Evolutionary conservation across 2,113 vertebrate genomes (phyloP), one percentile per base, ranked within the genome.

Genomic region (Dascyllus trimaculatus): DNA sequence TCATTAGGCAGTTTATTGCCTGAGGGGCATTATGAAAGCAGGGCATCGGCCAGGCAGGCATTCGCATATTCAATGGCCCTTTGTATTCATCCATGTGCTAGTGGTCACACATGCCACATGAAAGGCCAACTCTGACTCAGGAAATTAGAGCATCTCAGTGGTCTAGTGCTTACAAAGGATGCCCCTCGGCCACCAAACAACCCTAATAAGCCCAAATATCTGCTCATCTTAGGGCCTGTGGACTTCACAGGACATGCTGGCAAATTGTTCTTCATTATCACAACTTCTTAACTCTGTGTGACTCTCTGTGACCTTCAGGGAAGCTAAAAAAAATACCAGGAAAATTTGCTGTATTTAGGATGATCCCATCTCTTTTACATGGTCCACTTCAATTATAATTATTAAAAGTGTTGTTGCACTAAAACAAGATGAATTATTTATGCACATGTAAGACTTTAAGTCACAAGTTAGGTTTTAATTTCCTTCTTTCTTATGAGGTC

Each of bases 1-100:
- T 80, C 24, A 82, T 84, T 71, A 66, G 25, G 21, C 19, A 57
- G 45, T 80, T 89, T 57, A 58, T 51, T 52, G 71, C 65, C 76
- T 11, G 60, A 64, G 52, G 62, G 57, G 29, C 21, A 76, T 78
- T 78, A 75, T 75, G 70, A 76, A 72, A 73, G 63, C 52, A 68
- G 6, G 35, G 21, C 29, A 49, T 63, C 5, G 53, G 71, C 22
- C 74, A 69, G 65, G 66, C 56, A 54, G 61, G 69, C 64, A 78
- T 80, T 61, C 60, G 38, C 53, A 52, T 19, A 29, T 68, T 88
- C 73, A 83, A 78, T 78, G 53, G 57, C 6, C 29, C 70, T 75
- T 70, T 84, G 77, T 78, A 1, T 67, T 83, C 51, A 26, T 32
- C 67, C 57, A 71, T 80, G 64, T 72, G 61, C 66, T 75, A n/a